Evolutionary conservation across 1,140 invertebrate genomes (phyloP).

Genomic region (Steinernema feltiae): DNA sequence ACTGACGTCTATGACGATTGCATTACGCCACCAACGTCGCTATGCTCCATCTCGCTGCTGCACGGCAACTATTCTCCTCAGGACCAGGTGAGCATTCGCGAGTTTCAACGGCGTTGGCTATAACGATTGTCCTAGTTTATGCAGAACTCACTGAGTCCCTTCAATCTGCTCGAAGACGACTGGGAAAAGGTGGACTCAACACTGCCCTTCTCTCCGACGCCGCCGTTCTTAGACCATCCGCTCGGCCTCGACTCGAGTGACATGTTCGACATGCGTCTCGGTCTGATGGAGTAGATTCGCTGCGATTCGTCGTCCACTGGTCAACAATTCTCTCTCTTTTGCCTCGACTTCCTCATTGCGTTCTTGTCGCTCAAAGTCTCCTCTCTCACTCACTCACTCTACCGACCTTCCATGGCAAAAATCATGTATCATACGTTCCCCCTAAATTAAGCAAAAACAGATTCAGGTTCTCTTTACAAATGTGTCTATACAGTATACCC

Average conservation of each 20-base stretch:
- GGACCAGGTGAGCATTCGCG: background rate
- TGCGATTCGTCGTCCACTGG: too few relatives aligned
- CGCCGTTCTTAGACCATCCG: background rate
- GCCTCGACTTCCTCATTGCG: background rate
- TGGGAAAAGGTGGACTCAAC: background rate
- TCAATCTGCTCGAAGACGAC: background rate
- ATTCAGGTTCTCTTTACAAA: too few relatives aligned
- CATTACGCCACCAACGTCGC: background rate
- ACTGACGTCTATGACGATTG: constrained; percentile 5
- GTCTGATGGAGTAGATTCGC: background rate
- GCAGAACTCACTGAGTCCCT: background rate
- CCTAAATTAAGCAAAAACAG: too few relatives aligned
- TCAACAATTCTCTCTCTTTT: background rate
- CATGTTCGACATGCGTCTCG: constrained; percentile 6
- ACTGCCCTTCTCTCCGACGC: background rate
- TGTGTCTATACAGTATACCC: too few relatives aligned
- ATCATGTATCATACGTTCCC: too few relatives aligned
- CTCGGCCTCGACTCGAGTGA: background rate
- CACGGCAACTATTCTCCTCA: background rate
- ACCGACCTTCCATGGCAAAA: too few relatives aligned
- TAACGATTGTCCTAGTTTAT: background rate
- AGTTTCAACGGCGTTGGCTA: background rate
- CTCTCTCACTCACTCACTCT: background rate
- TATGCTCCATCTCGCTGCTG: background rate
- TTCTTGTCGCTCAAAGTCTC: background rate